These are phyloP conservation scores for Euplagia quadripunctaria DNA, from an alignment of 2,888 invertebrate species.

Conservation along the genomic window DNA sequence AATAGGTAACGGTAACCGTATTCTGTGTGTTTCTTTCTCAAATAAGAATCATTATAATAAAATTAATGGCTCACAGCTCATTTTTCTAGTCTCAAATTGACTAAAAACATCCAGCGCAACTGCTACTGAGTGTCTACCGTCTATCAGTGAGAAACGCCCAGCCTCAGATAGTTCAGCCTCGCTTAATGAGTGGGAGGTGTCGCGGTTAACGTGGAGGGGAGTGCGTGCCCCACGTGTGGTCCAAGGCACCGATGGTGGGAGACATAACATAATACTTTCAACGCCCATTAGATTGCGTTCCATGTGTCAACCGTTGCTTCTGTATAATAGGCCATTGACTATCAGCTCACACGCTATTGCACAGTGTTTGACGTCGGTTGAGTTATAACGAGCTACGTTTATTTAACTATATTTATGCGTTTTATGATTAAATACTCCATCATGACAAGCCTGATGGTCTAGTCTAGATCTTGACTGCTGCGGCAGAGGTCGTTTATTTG, in stretches of 20 bases:
- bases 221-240: constrained; percentile 63
- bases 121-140: neutral
- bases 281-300: constrained; percentile 16
- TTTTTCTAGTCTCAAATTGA: neutral
- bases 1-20: neutral
- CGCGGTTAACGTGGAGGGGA: constrained; percentile 67
- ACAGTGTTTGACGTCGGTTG: neutral
- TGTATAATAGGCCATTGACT: constrained; percentile 5
- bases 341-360: neutral
- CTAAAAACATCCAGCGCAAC: neutral
- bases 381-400: neutral
- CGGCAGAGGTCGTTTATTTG: too few relatives aligned
- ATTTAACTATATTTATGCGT: too few relatives aligned
- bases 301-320: neutral
- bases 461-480: too few relatives aligned
- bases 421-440: too few relatives aligned
- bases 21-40: neutral
- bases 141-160: constrained; percentile 10
- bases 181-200: constrained; percentile 82
- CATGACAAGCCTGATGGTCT: too few relatives aligned
- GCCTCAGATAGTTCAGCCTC: constrained; percentile 10
- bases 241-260: constrained; percentile 48
- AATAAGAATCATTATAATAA: neutral
- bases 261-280: constrained; percentile 18
- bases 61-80: neutral